Percentiles rank a stretch among this genome's conserved stretches.
Evolutionary conservation across 2,797 vertebrate species (phyloP).

Genomic region (Linurgus olivaceus): DNA sequence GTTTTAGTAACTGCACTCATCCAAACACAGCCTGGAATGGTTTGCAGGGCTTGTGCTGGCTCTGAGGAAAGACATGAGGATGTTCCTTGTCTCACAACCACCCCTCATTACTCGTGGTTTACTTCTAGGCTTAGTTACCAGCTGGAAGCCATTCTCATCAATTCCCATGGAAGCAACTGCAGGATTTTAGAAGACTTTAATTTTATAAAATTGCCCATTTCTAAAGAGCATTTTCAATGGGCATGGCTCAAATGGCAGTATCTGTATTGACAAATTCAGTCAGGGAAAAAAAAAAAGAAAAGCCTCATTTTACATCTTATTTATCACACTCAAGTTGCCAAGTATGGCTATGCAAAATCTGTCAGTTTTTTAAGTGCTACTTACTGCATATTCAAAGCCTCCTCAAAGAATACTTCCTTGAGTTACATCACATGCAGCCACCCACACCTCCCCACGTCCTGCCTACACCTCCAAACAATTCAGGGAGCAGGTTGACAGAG

Average conservation of each 20-base stretch:
- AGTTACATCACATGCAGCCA: not conserved
- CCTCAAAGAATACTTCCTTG: not conserved
- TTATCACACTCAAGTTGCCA: not conserved
- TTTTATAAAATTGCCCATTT: not conserved
- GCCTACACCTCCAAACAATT: not conserved
- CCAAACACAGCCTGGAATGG: not conserved
- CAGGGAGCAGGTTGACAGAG: not conserved
- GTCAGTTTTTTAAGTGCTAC: not conserved
- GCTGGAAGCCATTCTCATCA: not conserved
- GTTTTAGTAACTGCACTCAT: not conserved
- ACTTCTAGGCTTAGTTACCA: not conserved
- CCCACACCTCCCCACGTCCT: not conserved
- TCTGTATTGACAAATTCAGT: not conserved
- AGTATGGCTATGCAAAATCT: slow-evolving; percentile 5
- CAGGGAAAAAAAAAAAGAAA: not conserved
- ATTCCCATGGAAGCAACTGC: not conserved
- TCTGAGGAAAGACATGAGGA: not conserved
- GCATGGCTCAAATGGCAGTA: not conserved
- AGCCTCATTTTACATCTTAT: not conserved
- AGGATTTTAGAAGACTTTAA: not conserved
- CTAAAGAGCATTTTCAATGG: not conserved
- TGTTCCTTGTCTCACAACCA: not conserved
- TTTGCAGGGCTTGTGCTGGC: not conserved
- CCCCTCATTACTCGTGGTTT: not conserved
- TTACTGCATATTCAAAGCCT: not conserved